These are phyloP conservation scores for Hydra vulgaris DNA, from an alignment of 30 jellyfish, hydroid and myxozoan species.

Conservation along the genomic window DNA sequence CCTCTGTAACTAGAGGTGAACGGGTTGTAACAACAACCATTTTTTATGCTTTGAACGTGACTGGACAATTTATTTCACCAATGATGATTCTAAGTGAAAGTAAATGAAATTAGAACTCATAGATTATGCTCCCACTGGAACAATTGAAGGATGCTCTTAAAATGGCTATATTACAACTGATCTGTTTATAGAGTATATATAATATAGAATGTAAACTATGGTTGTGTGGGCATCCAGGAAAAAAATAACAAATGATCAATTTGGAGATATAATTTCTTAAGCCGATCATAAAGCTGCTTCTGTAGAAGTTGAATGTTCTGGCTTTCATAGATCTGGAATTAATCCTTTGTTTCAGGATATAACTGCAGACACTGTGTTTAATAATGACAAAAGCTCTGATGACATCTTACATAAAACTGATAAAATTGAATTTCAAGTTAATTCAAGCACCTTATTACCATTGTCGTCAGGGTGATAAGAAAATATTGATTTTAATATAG, in stretches of 20 bases:
- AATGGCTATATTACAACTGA: constrained; percentile 33
- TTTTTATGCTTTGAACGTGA: constrained; percentile 24
- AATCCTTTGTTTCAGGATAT: not conserved
- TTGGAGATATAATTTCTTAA: not conserved
- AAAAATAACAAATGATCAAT: constrained; percentile 18
- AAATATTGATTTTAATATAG: not conserved
- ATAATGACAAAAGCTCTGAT: not conserved
- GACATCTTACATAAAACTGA: not conserved
- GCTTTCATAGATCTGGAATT: not conserved
- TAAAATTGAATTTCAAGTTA: not conserved
- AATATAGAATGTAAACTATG: not conserved
- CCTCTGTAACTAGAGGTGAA: constrained; percentile 41
- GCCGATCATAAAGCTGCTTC: not conserved
- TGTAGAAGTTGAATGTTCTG: not conserved
- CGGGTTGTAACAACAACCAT: constrained; percentile 31
- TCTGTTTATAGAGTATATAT: not conserved
- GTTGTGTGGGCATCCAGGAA: constrained; percentile 25
- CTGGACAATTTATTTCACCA: constrained; percentile 30
- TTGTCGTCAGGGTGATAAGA: not conserved
- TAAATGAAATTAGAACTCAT: constrained; percentile 25
- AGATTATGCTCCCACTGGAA: constrained; percentile 44
- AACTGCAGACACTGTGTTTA: not conserved
- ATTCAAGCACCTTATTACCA: not conserved
- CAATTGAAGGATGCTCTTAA: constrained; percentile 30
- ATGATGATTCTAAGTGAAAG: not conserved